phyloP scores from a whole-genome alignment of 2,888 invertebrate species.

The Eupithecia subumbrata region DNA sequence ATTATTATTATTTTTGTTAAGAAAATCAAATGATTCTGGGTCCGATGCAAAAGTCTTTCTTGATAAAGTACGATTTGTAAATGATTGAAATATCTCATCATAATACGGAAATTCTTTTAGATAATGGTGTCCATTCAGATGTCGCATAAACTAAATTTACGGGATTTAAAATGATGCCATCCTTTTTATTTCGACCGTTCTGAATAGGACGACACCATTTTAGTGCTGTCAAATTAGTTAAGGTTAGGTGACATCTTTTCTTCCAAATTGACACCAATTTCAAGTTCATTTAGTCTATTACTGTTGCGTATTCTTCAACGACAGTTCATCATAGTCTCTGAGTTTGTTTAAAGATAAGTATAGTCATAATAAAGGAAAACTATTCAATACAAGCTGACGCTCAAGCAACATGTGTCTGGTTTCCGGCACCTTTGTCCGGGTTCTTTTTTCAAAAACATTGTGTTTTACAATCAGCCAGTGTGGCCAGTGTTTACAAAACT shows the following conservation, averaged over 20 bases:
- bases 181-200: no score
- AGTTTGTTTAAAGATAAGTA: not conserved
- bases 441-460: slow-evolving; percentile 48
- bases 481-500: slow-evolving; percentile 51
- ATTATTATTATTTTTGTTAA: no score
- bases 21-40: no score
- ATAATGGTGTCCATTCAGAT: not conserved
- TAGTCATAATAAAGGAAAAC: not conserved
- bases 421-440: slow-evolving; percentile 42
- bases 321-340: not conserved
- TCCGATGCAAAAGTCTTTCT: not conserved
- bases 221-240: no score
- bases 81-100: not conserved
- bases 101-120: not conserved
- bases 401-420: slow-evolving; percentile 7
- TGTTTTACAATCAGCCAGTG: slow-evolving; percentile 14
- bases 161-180: no score
- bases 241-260: no score
- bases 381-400: not conserved
- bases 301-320: not conserved
- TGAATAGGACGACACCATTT: no score
- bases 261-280: no score
- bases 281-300: not conserved
- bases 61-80: not conserved
- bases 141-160: no score